Conservation (phyloP, 2,888 invertebrate genomes). For the Prosopocoilus inquinatus region DNA sequence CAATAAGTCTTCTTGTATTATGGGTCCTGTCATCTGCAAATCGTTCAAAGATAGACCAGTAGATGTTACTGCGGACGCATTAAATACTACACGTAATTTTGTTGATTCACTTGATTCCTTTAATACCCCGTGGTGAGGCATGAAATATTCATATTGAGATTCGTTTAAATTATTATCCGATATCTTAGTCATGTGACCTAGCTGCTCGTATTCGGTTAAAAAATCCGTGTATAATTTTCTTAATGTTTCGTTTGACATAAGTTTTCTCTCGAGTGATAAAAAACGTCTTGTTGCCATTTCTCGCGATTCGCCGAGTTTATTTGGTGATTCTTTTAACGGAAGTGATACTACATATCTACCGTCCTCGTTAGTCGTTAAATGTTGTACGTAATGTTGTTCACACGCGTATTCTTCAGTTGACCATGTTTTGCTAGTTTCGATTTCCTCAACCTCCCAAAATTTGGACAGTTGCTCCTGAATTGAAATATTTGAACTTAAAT, state of each 20-base stretch:
- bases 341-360: conserved; percentile 3
- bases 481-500: background rate
- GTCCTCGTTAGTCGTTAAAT: background rate
- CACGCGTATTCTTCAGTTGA: conserved; percentile 2
- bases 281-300: background rate
- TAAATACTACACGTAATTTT: conserved; percentile 7
- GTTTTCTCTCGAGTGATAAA: background rate
- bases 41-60: conserved; percentile 4
- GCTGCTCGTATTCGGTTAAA: background rate
- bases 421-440: background rate
- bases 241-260: background rate
- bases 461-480: background rate
- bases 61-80: background rate
- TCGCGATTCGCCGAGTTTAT: background rate
- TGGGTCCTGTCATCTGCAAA: conserved; percentile 11
- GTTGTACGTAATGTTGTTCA: background rate
- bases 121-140: conserved; percentile 7
- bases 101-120: conserved; percentile 3
- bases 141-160: background rate
- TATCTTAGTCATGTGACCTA: conserved; percentile 3
- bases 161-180: background rate
- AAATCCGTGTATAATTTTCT: conserved; percentile 3
- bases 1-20: conserved; percentile 10
- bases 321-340: background rate
- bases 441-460: conserved; percentile 10